phyloP scores from a whole-genome alignment of 2,797 vertebrate genomes.

The Momotus momota region DNA sequence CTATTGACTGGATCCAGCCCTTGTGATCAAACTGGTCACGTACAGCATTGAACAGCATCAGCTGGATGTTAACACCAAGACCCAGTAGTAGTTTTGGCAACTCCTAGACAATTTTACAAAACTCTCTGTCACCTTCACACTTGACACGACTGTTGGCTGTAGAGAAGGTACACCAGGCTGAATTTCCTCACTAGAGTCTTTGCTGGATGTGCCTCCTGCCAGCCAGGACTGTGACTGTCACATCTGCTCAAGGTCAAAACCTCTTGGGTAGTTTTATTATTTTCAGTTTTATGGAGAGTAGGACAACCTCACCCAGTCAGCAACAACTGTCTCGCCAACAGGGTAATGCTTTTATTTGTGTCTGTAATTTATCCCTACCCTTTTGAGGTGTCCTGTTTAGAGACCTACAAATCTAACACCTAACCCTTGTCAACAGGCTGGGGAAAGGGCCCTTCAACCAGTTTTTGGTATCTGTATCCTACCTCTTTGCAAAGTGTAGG shows the following conservation, averaged over 20 bases:
- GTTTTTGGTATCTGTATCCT: not conserved
- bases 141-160: not conserved
- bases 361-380: not conserved
- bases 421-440: not conserved
- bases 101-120: not conserved
- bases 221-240: not conserved
- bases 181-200: not conserved
- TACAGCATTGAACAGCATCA: not conserved
- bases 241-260: not conserved
- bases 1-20: not conserved
- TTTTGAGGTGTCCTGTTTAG: not conserved
- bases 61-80: not conserved
- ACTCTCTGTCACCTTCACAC: not conserved
- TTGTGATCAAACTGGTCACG: fast-evolving
- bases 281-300: not conserved
- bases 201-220: not conserved
- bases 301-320: not conserved
- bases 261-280: not conserved
- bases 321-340: not conserved
- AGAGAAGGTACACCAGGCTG: not conserved
- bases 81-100: not conserved
- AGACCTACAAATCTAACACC: not conserved
- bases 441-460: not conserved
- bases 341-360: not conserved
- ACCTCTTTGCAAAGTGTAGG: not conserved